Evolutionary conservation across 2,113 vertebrate genomes (phyloP).

Genomic region (Etheostoma spectabile): DNA sequence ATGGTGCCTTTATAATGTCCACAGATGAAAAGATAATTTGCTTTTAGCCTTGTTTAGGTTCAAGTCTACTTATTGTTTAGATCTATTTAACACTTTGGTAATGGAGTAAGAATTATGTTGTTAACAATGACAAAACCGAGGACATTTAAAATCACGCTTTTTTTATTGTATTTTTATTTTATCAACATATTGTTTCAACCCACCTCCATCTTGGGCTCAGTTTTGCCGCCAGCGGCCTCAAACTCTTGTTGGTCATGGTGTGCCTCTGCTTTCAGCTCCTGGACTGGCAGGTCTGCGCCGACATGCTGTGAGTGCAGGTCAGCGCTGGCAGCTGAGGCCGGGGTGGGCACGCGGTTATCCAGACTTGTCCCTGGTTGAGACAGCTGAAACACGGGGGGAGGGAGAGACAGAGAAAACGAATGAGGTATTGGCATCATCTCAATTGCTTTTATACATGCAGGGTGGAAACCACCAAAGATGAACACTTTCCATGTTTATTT

Average conservation of each 20-base stretch:
- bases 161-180: too few relatives aligned
- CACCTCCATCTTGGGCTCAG: slow-evolving; percentile 92
- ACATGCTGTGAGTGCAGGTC: slow-evolving; percentile 92
- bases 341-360: slow-evolving; percentile 94
- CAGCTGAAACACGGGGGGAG: slow-evolving; percentile 81
- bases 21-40: background rate
- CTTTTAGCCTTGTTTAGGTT: background rate
- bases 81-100: background rate
- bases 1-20: background rate
- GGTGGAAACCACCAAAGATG: slow-evolving; percentile 46
- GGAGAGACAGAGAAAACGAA: slow-evolving; percentile 5
- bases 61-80: background rate
- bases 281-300: slow-evolving; percentile 86
- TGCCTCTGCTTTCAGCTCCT: slow-evolving; percentile 88
- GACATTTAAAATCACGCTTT: background rate
- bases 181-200: slow-evolving; percentile 2
- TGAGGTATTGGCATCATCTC: background rate
- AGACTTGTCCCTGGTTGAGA: slow-evolving; percentile 91
- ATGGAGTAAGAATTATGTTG: background rate
- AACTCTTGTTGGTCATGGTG: slow-evolving; percentile 86
- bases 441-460: slow-evolving; percentile 53
- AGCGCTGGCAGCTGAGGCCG: slow-evolving; percentile 88
- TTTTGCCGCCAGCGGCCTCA: slow-evolving; percentile 87
- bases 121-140: background rate
- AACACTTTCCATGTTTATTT: slow-evolving; percentile 24